Conservation (phyloP, 2,113 vertebrate genomes). For the Myotis davidii region DNA sequence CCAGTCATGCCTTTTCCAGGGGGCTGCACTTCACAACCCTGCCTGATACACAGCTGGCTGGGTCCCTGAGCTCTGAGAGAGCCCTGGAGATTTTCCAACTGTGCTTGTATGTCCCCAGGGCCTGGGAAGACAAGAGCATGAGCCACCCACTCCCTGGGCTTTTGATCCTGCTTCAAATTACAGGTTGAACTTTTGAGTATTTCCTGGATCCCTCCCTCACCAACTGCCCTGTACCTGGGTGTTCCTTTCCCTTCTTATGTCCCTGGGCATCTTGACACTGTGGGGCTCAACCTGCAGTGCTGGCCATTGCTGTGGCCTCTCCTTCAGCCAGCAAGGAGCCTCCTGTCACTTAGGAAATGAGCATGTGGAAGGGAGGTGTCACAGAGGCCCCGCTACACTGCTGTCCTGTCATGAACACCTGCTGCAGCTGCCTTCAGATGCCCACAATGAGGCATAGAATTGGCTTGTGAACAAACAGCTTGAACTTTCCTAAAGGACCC, state of each 20-base stretch:
- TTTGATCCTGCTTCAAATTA: slow-evolving; percentile 70
- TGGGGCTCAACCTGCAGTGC: not conserved
- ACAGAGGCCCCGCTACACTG: not conserved
- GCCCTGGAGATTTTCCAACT: slow-evolving; percentile 52
- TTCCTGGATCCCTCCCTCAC: slow-evolving; percentile 58
- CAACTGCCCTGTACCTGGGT: slow-evolving; percentile 17
- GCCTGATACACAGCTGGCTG: not conserved
- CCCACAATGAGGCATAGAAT: not conserved
- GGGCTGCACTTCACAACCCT: not conserved
- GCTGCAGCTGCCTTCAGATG: slow-evolving; percentile 20
- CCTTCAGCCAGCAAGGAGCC: not conserved
- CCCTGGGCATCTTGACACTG: not conserved
- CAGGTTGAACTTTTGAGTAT: slow-evolving; percentile 39
- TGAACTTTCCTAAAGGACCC: not conserved
- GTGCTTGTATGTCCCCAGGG: slow-evolving; percentile 71
- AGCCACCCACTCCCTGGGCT: slow-evolving; percentile 45
- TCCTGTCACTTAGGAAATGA: slow-evolving; percentile 43
- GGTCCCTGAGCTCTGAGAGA: not conserved
- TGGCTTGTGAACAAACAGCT: slow-evolving; percentile 57
- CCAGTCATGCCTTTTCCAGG: too few relatives aligned
- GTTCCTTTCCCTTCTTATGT: not conserved
- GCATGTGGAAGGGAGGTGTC: not conserved
- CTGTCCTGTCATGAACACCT: slow-evolving; percentile 22
- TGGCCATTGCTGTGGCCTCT: not conserved
- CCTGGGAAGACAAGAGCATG: slow-evolving; percentile 13